Evolutionary conservation across 2,888 invertebrate genomes (phyloP), one percentile per base, ranked within the genome.

Genomic region (Aspidiotus rigidus): DNA sequence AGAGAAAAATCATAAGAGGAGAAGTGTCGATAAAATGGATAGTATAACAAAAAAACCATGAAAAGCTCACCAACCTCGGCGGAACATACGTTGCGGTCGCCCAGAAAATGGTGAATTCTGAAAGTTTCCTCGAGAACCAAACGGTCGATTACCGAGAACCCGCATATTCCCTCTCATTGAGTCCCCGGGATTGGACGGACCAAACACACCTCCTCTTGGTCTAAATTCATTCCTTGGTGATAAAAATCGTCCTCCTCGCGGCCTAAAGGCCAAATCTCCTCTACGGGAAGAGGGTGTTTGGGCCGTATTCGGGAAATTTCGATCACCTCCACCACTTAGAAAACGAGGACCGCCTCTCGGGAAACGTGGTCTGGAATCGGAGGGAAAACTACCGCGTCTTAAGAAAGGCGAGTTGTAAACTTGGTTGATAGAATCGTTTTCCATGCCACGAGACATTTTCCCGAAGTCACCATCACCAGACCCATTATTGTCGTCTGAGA

Each of bases 181-280:
- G 5, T 28, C 28, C 28, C 28, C 28, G 28, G 28, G 1, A 28
- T 15, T 16, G 15, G 13, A 17, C 2, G 10, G 16, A 10, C n/a
- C 57, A 15, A 10, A 41, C 13, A 39, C 28, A 15, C 39, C 55
- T 1, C 55, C 44, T 15, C 66, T 57, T 13, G 53, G 59, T 17
- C 66, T 41, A 39, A 66, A 66, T n/a, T 66, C 66, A 10, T 40
- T 42, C 40, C 64, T 42, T 11, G 66, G 66, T 8, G 66, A 57
- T 2, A 41, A 7, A 39, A 59, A 59, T 28, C 59, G 7, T 7
- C 59, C 59, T 10, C 59, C n/a, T 49, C 49, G 10, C 11, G 10
- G 10, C 28, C 28, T 28, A 5, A 28, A 28, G 11, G 49, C 10
- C 49, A 49, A 3, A 1, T 49, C 49, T 13, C 49, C 49, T 7